These are phyloP conservation scores for Epinephelus fuscoguttatus DNA, from an alignment of 2,113 vertebrate genomes.

Conservation along the genomic window DNA sequence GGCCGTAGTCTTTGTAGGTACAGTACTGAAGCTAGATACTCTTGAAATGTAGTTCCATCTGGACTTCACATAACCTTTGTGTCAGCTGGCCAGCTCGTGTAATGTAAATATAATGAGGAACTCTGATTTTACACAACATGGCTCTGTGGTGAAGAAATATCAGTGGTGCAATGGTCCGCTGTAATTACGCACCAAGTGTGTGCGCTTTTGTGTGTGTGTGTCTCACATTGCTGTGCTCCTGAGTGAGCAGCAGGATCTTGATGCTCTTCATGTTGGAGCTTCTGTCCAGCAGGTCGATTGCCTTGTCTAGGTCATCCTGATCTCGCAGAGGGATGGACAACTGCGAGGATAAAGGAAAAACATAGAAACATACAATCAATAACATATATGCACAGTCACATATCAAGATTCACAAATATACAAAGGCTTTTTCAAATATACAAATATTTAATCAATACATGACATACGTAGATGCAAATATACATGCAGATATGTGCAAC, in stretches of 20 bases:
- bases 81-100: background rate
- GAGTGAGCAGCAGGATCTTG: slow-evolving; percentile 91
- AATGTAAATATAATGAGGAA: slow-evolving; percentile 45
- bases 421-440: background rate
- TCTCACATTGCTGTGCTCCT: slow-evolving; percentile 92
- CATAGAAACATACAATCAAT: slow-evolving; percentile 1
- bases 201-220: slow-evolving; percentile 25
- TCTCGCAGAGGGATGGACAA: slow-evolving; percentile 93
- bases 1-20: too few relatives aligned
- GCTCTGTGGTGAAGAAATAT: slow-evolving; percentile 38
- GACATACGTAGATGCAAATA: background rate
- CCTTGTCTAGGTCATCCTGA: slow-evolving; percentile 96
- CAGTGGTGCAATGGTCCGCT: slow-evolving; percentile 31
- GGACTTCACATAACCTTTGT: background rate
- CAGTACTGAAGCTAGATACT: too few relatives aligned
- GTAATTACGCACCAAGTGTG: background rate
- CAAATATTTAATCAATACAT: background rate
- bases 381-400: background rate
- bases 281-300: slow-evolving; percentile 93
- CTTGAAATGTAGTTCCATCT: too few relatives aligned
- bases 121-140: slow-evolving; percentile 43
- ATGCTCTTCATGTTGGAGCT: slow-evolving; percentile 98
- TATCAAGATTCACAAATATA: background rate
- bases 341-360: slow-evolving; percentile 75
- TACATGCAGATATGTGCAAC: background rate